Base-by-base conservation (phyloP, 1,140 invertebrate species). In the Drosophila santomea region DNA sequence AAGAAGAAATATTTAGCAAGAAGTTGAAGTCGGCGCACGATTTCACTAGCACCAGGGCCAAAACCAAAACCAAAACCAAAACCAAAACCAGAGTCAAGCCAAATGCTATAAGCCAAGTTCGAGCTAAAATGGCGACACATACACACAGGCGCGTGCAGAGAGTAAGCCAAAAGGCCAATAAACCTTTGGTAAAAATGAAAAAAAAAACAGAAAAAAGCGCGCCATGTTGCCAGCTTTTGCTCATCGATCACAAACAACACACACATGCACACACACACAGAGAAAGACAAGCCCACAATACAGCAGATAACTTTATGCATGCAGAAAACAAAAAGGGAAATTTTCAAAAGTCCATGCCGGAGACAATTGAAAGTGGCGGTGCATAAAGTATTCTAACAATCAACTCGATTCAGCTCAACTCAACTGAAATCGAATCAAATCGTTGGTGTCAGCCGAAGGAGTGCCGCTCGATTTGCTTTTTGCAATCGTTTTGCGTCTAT, bases 111-210 rank as follows among this genome's bases (percentile, higher is more conserved):
- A 68, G 69, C 74, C 73, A 84, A 83, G 76, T 76, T 80, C 60
- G 61, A 39, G 78, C 83, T 76, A 72, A 86, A 81, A 78, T 79
- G 66, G 73, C 81, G 77, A 80, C 71, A 83, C 60, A 83, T 60
- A 76, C 59, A 64, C 59, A 64, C 35, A 56, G 20, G 57, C 51
- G 56, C 44, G 41, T 67, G 63, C 41, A 51, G 25, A 75, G 54
- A 77, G 78, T 86, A 73, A 80, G 84, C 48, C 84, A 88, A 83
- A 89, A 88, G 83, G 83, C 83, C 83, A 88, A 88, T 89, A 88
- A 88, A 89, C 83, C 83, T 83, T 88, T 80, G 63, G n/a, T 54
- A 57, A 35, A 60, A 43, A 63, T 17, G 58, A 41, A 7, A 15
- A 41, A 3, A 43, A 10, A 1, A 17, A 10, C 1, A 8, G 23